Evolutionary conservation across 2,113 vertebrate species (phyloP), one percentile per base, ranked within the genome.

Genomic region (Dascyllus trimaculatus): DNA sequence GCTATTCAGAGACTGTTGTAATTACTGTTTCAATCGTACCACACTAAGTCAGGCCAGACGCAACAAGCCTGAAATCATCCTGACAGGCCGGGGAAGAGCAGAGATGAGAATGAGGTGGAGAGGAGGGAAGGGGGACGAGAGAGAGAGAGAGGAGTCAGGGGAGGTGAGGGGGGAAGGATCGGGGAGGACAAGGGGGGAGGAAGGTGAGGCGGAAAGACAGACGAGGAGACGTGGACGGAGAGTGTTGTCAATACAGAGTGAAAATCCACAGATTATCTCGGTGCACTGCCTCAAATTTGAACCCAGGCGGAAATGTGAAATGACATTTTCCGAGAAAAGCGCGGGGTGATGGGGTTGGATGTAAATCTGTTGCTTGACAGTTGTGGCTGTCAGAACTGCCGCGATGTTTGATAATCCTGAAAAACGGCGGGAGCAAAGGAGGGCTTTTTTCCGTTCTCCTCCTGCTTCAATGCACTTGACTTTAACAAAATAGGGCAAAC

Each of bases 41-140:
- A 61, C 73, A 70, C 81, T 66, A 77, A 89, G 80, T 84, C 86
- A 76, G 75, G 68, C 76, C 85, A 54, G 80, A 86, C 40, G 67
- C 85, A 86, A 89, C 83, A 77, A 84, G 85, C 84, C 87, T 87
- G 84, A 88, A 92, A 90, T 91, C 90, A 85, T 78, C 82, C 78
- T 88, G 90, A 91, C 84, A 83, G 85, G 61, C 56, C 2, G 43
- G 75, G 75, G 68, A 11, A 71, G 73, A 65, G 66, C 24, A 56
- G 82, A 58, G 63, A 65, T 19, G 81, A 86, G 78, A 69, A 24
- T 2, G 69, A 80, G 68, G 79, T 49, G 69, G n/a, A 64, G 86
- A 67, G 59, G 71, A 67, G 11, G 61, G 40, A 11, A 35, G n/a
- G 38, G 25, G 11, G 67, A 59, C 8, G 61, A 4, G 24, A 49